Percentiles rank a stretch among this genome's conserved stretches.
Evolutionary conservation across 2,888 invertebrate genomes (phyloP).

Genomic region (Pomacea canaliculata): DNA sequence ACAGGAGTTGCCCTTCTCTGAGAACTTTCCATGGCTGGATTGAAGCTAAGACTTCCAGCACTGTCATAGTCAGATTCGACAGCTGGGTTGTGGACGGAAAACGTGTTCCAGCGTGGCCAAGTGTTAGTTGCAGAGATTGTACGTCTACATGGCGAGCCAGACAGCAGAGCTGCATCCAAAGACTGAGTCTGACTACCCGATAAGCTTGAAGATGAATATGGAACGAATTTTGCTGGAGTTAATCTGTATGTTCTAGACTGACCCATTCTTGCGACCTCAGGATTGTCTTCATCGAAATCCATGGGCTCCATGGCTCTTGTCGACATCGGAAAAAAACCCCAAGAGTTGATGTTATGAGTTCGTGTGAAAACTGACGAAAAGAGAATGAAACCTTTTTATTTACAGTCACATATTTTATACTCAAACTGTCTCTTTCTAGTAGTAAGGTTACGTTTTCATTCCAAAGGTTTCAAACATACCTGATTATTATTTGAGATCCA

Average conservation of each 20-base stretch:
- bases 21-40: background rate
- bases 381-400: background rate
- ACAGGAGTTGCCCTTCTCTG: constrained; percentile 1
- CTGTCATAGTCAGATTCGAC: background rate
- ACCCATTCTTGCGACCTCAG: background rate
- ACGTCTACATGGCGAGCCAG: background rate
- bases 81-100: background rate
- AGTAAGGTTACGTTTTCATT: no score
- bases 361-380: background rate
- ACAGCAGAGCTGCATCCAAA: no score
- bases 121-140: background rate
- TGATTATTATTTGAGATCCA: no score
- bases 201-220: no score
- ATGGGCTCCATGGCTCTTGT: constrained; percentile 23
- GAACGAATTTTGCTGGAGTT: no score
- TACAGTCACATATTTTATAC: no score
- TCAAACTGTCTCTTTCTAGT: no score
- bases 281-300: constrained; percentile 27
- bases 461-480: no score
- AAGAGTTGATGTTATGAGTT: background rate
- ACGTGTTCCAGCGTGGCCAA: background rate
- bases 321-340: no score
- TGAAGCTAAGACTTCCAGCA: background rate
- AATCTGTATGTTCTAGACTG: no score
- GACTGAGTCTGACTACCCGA: no score